A percentile compares a stretch with the other conserved stretches of the same genome.
Conservation (phyloP, 2,797 vertebrate species). For the Hybognathus amarus region DNA sequence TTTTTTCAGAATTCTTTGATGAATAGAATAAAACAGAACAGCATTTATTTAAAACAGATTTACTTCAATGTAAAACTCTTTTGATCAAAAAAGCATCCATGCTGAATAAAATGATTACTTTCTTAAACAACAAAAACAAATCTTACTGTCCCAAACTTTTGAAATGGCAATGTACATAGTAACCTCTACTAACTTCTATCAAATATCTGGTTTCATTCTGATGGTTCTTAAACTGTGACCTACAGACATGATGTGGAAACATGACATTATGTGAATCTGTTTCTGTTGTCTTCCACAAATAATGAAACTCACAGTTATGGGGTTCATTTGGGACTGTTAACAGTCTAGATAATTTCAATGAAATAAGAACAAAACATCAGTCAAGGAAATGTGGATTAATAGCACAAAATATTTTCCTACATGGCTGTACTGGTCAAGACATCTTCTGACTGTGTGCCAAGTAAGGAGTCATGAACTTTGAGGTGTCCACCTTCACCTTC, state of each 20-base stretch:
- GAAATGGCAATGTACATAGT: not conserved
- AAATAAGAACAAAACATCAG: not conserved
- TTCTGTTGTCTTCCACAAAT: not conserved
- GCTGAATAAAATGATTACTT: not conserved
- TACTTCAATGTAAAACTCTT: not conserved
- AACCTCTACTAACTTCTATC: not conserved
- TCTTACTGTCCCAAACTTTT: not conserved
- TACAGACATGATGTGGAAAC: not conserved
- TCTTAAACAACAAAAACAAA: not conserved
- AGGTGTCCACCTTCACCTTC: conserved; percentile 89
- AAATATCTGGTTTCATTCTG: not conserved
- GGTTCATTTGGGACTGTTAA: not conserved
- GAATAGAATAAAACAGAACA: not conserved
- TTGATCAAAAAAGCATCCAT: not conserved
- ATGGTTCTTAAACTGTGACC: not conserved
- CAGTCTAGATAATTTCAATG: not conserved
- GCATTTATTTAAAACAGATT: not conserved
- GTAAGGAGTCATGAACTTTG: conserved; percentile 98
- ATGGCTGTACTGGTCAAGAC: conserved; percentile 92
- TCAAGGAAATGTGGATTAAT: not conserved
- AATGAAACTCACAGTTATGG: not conserved
- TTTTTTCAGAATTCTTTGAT: not conserved
- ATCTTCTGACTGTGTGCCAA: conserved; percentile 97
- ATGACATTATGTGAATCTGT: not conserved
- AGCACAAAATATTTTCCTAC: conserved; percentile 68